Conservation (phyloP, 2,797 vertebrate genomes). For the Tenualosa thibaudeaui region DNA sequence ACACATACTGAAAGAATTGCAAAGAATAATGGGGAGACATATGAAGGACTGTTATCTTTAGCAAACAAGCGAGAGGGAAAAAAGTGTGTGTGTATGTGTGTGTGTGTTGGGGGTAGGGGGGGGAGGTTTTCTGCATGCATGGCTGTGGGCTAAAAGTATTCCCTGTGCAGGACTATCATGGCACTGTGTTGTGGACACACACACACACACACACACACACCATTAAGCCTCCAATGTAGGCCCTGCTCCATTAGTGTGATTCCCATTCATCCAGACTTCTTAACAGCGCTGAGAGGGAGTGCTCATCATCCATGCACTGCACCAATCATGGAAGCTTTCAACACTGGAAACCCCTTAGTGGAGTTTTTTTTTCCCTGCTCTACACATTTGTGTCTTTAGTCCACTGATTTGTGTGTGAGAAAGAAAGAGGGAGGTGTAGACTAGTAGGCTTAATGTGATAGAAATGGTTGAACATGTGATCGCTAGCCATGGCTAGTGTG, state of each 20-base stretch:
- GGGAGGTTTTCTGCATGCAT: neutral
- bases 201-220: neutral
- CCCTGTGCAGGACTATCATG: neutral
- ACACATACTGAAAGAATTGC: neutral
- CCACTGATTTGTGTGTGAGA: no score
- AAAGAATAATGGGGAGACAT: neutral
- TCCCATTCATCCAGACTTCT: conserved; percentile 14
- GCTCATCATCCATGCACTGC: neutral
- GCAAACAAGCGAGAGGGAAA: conserved; percentile 9
- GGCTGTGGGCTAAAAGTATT: neutral
- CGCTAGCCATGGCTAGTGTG: neutral
- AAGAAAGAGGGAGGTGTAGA: neutral
- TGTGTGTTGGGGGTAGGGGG: neutral
- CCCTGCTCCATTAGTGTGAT: conserved; percentile 2
- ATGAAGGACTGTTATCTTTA: neutral
- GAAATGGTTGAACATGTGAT: neutral
- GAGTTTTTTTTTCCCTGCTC: neutral
- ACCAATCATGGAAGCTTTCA: conserved; percentile 1
- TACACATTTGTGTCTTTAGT: neutral
- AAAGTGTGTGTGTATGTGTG: neutral
- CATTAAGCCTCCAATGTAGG: neutral
- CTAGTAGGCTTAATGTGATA: neutral
- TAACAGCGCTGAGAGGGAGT: neutral
- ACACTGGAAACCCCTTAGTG: neutral
- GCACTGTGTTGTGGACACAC: neutral